Base-by-base conservation (phyloP, 2,797 vertebrate species). In the Eurystomus glaucurus region DNA sequence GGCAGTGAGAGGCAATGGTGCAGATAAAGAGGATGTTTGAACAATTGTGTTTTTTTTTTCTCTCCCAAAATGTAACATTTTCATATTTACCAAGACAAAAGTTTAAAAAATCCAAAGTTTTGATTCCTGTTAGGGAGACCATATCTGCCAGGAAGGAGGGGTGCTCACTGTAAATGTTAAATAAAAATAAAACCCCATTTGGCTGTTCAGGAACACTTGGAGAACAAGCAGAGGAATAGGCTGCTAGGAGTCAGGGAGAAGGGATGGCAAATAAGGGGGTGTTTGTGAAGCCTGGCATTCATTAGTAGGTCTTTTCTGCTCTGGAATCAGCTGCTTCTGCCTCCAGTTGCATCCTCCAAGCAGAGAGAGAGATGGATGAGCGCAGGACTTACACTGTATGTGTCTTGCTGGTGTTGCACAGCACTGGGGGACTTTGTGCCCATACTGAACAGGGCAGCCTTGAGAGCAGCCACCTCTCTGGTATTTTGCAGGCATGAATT, bases 321-420 rank as follows among this genome's bases (percentile, higher is more conserved):
- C 9, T 58, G 18, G 10, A 14, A 52, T 54, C 75, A 81, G 14
- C 23, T 50, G 14, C 11, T 16, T 85, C 41, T 68, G 6, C 22
- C 66, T 92, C 39, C 25, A 52, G 25, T 10, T 55, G 35, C 55
- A 64, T 23, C 29, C 33, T 85, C 66, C 70, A 70, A 79, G 28
- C 25, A 62, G 39, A 3, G 5, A 54, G 17, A 11, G 21, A 39
- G 19, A 25, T 45, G 29, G 43, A 82, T 17, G 43, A 74, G 7
- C 62, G 17, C 31, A 28, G 3, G 1, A 22, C 28, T 62, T 69
- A 15, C 15, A 28, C 28, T 8, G 0, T n/a, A 4, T 0, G 1
- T 20, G 8, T 18, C 50, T 52, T 57, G 28, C 23, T 70, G 22
- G 5, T 4, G 1, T n/a, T 85, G 25, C 31, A 10, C 1, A 0